Evolutionary conservation across 2,797 vertebrate genomes (phyloP).

Genomic region (Moxostoma hubbsi): DNA sequence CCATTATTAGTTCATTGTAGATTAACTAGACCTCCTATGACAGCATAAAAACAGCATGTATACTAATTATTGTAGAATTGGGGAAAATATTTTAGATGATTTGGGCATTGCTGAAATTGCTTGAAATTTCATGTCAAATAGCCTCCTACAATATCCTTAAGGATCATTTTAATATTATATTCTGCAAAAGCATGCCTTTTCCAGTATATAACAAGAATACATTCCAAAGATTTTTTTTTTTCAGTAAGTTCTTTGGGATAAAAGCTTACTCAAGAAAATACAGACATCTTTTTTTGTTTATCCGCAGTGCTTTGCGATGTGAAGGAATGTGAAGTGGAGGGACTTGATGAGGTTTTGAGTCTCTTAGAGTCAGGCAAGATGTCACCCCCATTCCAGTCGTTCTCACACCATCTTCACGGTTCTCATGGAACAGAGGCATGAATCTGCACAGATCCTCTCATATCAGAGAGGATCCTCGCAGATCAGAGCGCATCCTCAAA

Average conservation of each 20-base stretch:
- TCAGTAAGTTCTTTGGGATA: background rate
- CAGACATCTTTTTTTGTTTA: conserved; percentile 24
- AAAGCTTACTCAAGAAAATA: background rate
- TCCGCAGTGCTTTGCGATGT: conserved; percentile 89
- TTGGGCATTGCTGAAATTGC: too few species aligned
- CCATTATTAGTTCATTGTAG: too few species aligned
- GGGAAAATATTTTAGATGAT: too few species aligned
- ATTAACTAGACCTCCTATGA: too few species aligned
- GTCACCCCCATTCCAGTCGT: conserved; percentile 91
- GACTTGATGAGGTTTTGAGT: conserved; percentile 94
- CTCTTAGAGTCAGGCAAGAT: conserved; percentile 94
- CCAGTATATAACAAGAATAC: background rate
- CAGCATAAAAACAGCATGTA: too few species aligned
- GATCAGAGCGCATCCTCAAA: conserved; percentile 91
- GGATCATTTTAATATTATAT: too few species aligned
- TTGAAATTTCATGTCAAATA: too few species aligned
- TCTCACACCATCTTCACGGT: conserved; percentile 95
- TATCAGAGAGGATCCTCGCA: too few species aligned
- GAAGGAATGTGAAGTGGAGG: conserved; percentile 95
- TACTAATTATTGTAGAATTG: too few species aligned
- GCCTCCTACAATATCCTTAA: too few species aligned
- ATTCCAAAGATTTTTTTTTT: background rate
- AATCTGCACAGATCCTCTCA: conserved; percentile 83
- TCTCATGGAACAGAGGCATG: conserved; percentile 91
- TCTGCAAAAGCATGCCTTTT: too few species aligned